phyloP scores from a whole-genome alignment of 2,797 vertebrate species.

The Sphaeramia orbicularis region DNA sequence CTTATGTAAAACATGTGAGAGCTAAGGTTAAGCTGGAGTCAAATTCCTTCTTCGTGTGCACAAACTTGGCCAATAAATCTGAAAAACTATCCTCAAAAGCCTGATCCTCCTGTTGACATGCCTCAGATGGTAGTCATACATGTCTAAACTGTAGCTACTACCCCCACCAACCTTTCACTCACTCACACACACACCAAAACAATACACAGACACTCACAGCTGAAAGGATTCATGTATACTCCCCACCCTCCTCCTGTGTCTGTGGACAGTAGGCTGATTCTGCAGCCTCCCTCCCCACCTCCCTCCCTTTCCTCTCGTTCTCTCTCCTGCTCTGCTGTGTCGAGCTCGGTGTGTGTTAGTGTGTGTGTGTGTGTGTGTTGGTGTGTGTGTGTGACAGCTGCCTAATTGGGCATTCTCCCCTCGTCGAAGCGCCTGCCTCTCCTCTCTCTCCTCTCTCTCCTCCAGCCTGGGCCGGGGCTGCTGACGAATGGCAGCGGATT shows the following conservation, averaged over 20 bases:
- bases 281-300: slow-evolving; percentile 87
- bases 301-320: slow-evolving; percentile 35
- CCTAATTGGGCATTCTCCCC: slow-evolving; percentile 99
- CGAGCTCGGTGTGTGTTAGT: slow-evolving; percentile 51
- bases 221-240: slow-evolving; percentile 71
- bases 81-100: slow-evolving; percentile 16
- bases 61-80: too few relatives aligned
- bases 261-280: slow-evolving; percentile 95
- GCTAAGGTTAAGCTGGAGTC: too few relatives aligned
- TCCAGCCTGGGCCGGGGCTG: slow-evolving; percentile 87
- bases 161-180: slow-evolving; percentile 23
- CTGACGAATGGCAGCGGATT: slow-evolving; percentile 99
- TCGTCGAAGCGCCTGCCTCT: slow-evolving; percentile 91
- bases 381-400: slow-evolving; percentile 97
- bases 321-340: slow-evolving; percentile 59
- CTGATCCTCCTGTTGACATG: slow-evolving; percentile 35
- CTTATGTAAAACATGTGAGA: too few relatives aligned
- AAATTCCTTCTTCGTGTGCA: too few relatives aligned
- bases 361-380: slow-evolving; percentile 86
- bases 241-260: slow-evolving; percentile 25
- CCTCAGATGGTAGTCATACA: slow-evolving; percentile 54
- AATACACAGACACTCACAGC: slow-evolving; percentile 67
- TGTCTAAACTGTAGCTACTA: slow-evolving; percentile 71
- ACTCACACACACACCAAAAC: slow-evolving; percentile 43
- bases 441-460: slow-evolving; percentile 82